phyloP scores from a whole-genome alignment of 2,797 vertebrate species.

The Momotus momota region DNA sequence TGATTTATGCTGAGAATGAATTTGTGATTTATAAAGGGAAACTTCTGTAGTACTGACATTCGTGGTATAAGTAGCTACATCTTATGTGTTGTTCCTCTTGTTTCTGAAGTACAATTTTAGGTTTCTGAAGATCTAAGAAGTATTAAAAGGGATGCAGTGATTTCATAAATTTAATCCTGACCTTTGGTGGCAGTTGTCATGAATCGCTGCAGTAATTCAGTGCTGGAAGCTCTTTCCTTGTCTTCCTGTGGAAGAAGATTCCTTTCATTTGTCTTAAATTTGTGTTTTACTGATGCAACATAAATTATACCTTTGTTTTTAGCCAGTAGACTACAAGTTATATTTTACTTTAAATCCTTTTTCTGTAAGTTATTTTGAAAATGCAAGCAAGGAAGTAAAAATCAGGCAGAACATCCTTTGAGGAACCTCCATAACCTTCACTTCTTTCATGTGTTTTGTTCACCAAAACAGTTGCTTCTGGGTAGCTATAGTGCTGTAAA shows the following conservation, averaged over 20 bases:
- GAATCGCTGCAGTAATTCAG: background rate
- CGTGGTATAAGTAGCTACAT: background rate
- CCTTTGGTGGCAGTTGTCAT: constrained; percentile 25
- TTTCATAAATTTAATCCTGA: constrained; percentile 9
- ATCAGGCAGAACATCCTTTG: background rate
- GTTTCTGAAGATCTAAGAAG: background rate
- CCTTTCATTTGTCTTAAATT: background rate
- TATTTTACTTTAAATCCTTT: background rate
- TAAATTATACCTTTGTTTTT: background rate
- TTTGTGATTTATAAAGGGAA: background rate
- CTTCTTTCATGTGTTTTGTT: background rate
- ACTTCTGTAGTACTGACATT: background rate
- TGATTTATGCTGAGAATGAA: background rate
- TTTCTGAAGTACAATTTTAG: background rate
- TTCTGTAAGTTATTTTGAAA: constrained; percentile 19
- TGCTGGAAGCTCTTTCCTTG: background rate
- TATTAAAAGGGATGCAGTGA: background rate
- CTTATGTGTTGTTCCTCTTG: background rate
- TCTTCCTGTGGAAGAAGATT: background rate
- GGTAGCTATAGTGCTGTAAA: background rate
- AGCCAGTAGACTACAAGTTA: background rate
- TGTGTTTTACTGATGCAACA: background rate
- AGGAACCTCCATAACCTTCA: background rate
- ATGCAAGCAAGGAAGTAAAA: background rate
- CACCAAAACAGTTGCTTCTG: background rate